Conservation (phyloP, 2,797 vertebrate genomes). For the Gallinago stenura region DNA sequence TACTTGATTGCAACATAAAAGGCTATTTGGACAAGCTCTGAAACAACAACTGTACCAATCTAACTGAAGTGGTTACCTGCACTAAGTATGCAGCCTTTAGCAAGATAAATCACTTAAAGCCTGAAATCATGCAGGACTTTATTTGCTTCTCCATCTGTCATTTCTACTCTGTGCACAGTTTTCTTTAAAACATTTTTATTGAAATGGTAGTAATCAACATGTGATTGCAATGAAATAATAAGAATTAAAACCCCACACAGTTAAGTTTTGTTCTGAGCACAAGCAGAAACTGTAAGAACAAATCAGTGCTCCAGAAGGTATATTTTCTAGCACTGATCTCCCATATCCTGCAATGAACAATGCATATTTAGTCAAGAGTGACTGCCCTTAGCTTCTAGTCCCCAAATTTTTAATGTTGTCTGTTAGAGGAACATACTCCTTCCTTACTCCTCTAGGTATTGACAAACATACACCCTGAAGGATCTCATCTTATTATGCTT, state of each 20-base stretch:
- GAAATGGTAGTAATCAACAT: conserved; percentile 8
- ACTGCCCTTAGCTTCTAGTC: background rate
- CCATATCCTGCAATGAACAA: background rate
- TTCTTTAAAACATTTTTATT: conserved; percentile 25
- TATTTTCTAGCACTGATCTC: background rate
- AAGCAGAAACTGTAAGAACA: background rate
- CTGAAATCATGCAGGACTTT: conserved; percentile 61
- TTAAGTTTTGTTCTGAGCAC: background rate
- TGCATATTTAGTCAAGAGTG: background rate
- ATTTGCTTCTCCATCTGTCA: conserved; percentile 62
- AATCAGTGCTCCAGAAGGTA: background rate
- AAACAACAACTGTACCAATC: conserved; percentile 82
- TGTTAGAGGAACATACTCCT: background rate
- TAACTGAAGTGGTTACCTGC: conserved; percentile 75
- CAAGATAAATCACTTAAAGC: conserved; percentile 70
- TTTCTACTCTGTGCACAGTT: background rate
- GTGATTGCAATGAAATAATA: background rate
- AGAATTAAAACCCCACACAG: background rate
- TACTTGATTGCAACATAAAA: conserved; percentile 84
- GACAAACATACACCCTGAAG: background rate
- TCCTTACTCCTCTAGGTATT: background rate
- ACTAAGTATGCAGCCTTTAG: conserved; percentile 71
- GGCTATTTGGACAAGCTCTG: conserved; percentile 82
- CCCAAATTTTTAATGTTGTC: background rate
- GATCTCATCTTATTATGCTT: background rate